A percentile compares a stretch with the other conserved stretches of the same genome.
phyloP scores from a whole-genome alignment of 1,140 invertebrate species.

The Drosophila sechellia region DNA sequence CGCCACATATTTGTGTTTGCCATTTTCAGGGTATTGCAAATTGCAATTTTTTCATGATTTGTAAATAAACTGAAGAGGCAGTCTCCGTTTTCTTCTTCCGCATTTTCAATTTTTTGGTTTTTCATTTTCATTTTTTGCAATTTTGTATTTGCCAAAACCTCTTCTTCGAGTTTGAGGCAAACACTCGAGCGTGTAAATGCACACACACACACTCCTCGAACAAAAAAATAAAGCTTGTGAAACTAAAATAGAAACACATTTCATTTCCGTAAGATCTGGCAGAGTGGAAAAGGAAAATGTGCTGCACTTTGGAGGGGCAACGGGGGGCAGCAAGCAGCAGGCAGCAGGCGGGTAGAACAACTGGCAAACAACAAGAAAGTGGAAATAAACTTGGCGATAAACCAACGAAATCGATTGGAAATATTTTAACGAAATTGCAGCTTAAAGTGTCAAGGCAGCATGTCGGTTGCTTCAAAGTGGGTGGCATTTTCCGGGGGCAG shows the following conservation, averaged over 20 bases:
- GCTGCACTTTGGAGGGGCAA: slow-evolving; percentile 18
- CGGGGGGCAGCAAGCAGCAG: neutral
- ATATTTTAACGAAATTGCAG: slow-evolving; percentile 83
- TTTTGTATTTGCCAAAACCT: slow-evolving; percentile 21
- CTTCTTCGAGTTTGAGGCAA: slow-evolving; percentile 52
- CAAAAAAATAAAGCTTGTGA: slow-evolving; percentile 31
- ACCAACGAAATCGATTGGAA: slow-evolving; percentile 83
- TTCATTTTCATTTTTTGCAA: slow-evolving; percentile 14
- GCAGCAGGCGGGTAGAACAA: slow-evolving; percentile 31
- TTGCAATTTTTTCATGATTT: slow-evolving; percentile 76
- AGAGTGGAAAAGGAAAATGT: slow-evolving; percentile 63
- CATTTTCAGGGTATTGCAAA: slow-evolving; percentile 51
- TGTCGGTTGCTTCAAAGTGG: slow-evolving; percentile 47
- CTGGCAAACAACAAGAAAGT: slow-evolving; percentile 73
- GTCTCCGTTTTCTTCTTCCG: slow-evolving; percentile 23
- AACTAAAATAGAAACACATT: slow-evolving; percentile 82
- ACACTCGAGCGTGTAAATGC: slow-evolving; percentile 73
- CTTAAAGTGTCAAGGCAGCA: slow-evolving; percentile 81
- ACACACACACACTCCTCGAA: slow-evolving; percentile 33
- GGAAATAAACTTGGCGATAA: slow-evolving; percentile 81
- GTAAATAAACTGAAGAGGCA: slow-evolving; percentile 69
- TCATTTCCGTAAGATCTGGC: slow-evolving; percentile 78
- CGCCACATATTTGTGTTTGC: slow-evolving; percentile 53
- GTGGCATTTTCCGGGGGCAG: slow-evolving; percentile 8
- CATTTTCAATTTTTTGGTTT: slow-evolving; percentile 32